Conservation (phyloP, 2,888 invertebrate genomes). For the Acanthosepion esculentum region DNA sequence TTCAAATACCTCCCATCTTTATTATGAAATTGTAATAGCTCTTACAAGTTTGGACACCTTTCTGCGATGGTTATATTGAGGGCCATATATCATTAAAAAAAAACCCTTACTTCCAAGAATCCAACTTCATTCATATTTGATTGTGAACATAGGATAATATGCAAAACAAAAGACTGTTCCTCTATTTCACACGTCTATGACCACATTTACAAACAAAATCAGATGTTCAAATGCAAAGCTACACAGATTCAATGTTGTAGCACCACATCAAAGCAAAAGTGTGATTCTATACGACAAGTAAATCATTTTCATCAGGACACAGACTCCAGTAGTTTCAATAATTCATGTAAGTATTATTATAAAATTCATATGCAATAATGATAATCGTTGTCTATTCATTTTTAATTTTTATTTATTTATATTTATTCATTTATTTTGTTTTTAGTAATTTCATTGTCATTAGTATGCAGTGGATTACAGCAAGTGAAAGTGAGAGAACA, state of each 20-base stretch:
- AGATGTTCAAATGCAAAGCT: background rate
- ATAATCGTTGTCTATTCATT: too few species aligned
- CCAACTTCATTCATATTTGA: background rate
- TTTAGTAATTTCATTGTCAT: too few species aligned
- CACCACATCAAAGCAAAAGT: background rate
- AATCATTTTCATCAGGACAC: background rate
- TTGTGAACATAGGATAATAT: background rate
- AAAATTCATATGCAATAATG: too few species aligned
- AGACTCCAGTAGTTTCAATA: background rate
- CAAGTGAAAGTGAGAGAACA: too few species aligned
- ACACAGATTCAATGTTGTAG: background rate
- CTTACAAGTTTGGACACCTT: background rate
- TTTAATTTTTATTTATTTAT: too few species aligned
- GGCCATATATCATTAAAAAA: background rate
- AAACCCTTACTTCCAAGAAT: background rate
- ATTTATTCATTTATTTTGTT: too few species aligned
- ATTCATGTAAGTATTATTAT: conserved; percentile 4
- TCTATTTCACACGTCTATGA: background rate
- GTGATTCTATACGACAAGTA: background rate
- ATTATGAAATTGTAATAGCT: background rate
- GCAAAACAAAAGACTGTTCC: background rate
- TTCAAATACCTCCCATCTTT: background rate
- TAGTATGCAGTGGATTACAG: too few species aligned
- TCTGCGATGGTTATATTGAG: conserved; percentile 3
- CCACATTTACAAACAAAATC: background rate